phyloP scores from a whole-genome alignment of 1,140 invertebrate genomes.

The Sitophilus oryzae region DNA sequence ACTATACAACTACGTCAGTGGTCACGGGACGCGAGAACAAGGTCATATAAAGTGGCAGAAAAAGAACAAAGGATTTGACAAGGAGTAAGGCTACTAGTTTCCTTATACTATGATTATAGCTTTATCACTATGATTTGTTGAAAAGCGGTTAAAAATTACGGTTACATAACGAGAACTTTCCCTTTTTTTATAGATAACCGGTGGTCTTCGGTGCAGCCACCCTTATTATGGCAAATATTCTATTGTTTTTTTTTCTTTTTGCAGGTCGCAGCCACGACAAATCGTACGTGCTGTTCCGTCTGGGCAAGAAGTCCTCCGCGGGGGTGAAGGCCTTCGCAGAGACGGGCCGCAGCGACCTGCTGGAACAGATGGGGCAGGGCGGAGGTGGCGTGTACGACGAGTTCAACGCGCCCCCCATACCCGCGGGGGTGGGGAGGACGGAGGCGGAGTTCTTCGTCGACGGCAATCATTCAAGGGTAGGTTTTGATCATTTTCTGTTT shows the following conservation, averaged over 20 bases:
- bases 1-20: no score
- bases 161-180: no score
- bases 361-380: slow-evolving; percentile 55
- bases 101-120: no score
- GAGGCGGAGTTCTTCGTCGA: slow-evolving; percentile 84
- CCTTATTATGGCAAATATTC: neutral
- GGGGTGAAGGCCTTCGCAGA: slow-evolving; percentile 80
- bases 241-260: slow-evolving; percentile 36
- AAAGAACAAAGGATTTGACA: no score
- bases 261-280: slow-evolving; percentile 80
- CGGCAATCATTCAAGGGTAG: slow-evolving; percentile 77
- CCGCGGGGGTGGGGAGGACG: slow-evolving; percentile 68
- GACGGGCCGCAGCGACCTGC: slow-evolving; percentile 62
- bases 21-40: no score
- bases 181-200: no score
- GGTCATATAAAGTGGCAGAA: no score
- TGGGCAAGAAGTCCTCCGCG: slow-evolving; percentile 65
- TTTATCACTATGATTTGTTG: no score
- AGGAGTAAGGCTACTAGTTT: no score
- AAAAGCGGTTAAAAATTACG: no score
- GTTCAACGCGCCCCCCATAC: slow-evolving; percentile 72
- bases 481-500: no score
- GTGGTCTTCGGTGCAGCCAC: no score
- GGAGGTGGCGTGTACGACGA: slow-evolving; percentile 66
- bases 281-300: slow-evolving; percentile 71